Percentiles rank a stretch among this genome's conserved stretches.
These are phyloP conservation scores for Muschampia plurimacula DNA, from an alignment of 2,888 invertebrate genomes.

Conservation along the genomic window DNA sequence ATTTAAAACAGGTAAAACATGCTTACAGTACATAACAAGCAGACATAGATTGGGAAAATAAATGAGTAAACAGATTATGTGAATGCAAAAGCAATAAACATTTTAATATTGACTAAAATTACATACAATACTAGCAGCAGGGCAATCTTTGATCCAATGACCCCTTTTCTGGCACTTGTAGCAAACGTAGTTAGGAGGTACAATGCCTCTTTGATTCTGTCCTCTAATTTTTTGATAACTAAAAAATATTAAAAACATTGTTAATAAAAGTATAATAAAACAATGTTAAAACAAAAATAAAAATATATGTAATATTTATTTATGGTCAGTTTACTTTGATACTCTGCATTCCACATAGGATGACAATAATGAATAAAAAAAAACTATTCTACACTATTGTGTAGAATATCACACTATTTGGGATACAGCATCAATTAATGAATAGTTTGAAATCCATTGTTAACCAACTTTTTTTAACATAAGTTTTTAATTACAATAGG, in stretches of 20 bases:
- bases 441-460: constrained; percentile 14
- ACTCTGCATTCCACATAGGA: too few relatives aligned
- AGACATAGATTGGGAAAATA: too few relatives aligned
- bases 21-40: too few relatives aligned
- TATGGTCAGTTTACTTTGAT: too few relatives aligned
- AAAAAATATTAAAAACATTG: constrained; percentile 56
- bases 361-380: too few relatives aligned
- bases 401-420: background rate
- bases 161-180: constrained; percentile 97
- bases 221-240: constrained; percentile 96
- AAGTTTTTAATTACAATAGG: background rate
- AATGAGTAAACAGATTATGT: background rate
- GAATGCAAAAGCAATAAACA: too few relatives aligned
- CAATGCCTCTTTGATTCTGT: constrained; percentile 94
- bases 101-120: background rate
- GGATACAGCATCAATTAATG: background rate
- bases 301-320: too few relatives aligned
- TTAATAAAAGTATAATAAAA: background rate
- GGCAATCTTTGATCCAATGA: constrained; percentile 99
- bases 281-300: too few relatives aligned
- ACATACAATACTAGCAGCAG: constrained; percentile 85
- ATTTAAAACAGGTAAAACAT: too few relatives aligned
- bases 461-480: constrained; percentile 12
- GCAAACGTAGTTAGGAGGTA: constrained; percentile 97
- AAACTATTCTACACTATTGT: background rate